Conservation (phyloP, 2,888 invertebrate genomes). For the Mesoligia furuncula region DNA sequence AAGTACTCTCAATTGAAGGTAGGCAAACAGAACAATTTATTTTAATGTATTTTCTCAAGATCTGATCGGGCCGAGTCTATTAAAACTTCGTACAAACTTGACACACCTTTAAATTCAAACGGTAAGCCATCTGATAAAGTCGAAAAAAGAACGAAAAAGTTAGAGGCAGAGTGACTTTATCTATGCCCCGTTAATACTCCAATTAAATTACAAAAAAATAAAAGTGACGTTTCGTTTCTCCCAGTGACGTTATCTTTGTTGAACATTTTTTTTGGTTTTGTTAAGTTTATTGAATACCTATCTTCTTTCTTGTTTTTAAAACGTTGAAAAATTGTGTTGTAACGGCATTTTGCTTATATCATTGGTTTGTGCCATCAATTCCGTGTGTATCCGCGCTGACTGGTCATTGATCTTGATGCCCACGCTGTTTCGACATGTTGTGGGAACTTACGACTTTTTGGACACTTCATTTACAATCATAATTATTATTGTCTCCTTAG, state of each 20-base stretch:
- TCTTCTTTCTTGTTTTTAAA: constrained; percentile 65
- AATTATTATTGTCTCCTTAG: constrained; percentile 15
- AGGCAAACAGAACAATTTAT: constrained; percentile 75
- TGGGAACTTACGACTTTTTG: constrained; percentile 64
- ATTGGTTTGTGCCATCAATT: constrained; percentile 75
- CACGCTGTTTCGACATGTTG: constrained; percentile 72
- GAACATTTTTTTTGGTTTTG: constrained; percentile 68
- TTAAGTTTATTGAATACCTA: constrained; percentile 72
- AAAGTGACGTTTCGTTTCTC: constrained; percentile 82
- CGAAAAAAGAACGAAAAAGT: constrained; percentile 77
- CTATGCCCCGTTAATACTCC: constrained; percentile 88
- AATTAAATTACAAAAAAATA: constrained; percentile 87
- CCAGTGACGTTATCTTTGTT: constrained; percentile 74
- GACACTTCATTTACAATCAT: constrained; percentile 34
- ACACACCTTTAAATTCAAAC: constrained; percentile 89
- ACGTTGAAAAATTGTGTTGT: constrained; percentile 65
- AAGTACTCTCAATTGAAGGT: constrained; percentile 52
- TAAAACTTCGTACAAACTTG: constrained; percentile 87
- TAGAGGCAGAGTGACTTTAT: constrained; percentile 84
- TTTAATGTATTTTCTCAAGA: constrained; percentile 82
- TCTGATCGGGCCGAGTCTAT: constrained; percentile 87
- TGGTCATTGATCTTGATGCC: constrained; percentile 75
- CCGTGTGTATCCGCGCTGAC: constrained; percentile 70
- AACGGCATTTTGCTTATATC: constrained; percentile 65
- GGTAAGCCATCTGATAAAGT: constrained; percentile 89